These are phyloP conservation scores for Myopa tessellatipennis DNA, from an alignment of 2,888 invertebrate species.

Conservation along the genomic window DNA sequence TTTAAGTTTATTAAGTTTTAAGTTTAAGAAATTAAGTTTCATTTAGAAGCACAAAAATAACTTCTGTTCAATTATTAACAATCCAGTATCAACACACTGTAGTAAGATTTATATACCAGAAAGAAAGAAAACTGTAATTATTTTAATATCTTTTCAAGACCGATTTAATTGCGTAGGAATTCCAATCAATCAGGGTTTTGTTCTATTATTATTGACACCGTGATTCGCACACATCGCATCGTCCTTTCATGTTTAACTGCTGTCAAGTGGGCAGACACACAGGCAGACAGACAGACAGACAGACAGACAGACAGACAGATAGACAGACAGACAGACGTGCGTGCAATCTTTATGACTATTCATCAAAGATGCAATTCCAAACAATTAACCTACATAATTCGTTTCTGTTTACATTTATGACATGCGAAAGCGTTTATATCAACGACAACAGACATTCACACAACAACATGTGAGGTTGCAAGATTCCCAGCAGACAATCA, in stretches of 20 bases:
- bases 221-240: not conserved
- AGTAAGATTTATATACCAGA: no score
- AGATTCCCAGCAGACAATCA: not conserved
- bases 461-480: no score
- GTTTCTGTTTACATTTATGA: conserved; percentile 14
- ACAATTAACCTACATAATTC: conserved; percentile 23
- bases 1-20: no score
- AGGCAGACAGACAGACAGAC: not conserved
- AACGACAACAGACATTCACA: no score
- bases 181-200: conserved; percentile 16
- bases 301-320: not conserved
- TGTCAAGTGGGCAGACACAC: not conserved
- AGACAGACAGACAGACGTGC: not conserved
- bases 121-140: not conserved
- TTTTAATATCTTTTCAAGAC: not conserved
- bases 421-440: not conserved
- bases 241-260: not conserved
- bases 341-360: conserved; percentile 5
- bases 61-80: no score
- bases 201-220: no score
- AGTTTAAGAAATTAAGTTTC: no score
- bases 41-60: no score
- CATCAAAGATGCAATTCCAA: conserved; percentile 13
- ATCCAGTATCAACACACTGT: no score
- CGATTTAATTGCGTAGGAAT: not conserved